phyloP scores from a whole-genome alignment of 2,113 vertebrate genomes.

The Brachyistius frenatus region DNA sequence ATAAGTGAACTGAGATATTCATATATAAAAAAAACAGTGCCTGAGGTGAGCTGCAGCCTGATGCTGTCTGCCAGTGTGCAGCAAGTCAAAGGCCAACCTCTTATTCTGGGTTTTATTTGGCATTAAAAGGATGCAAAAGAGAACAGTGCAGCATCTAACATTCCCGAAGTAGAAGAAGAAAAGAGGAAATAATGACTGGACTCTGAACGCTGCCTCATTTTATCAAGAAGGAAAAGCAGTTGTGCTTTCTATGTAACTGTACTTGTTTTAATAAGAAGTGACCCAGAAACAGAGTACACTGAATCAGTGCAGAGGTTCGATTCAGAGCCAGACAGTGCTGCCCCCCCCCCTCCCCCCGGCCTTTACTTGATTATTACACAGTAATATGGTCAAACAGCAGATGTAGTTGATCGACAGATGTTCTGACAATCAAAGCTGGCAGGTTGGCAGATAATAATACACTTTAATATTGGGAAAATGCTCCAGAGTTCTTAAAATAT shows the following conservation, averaged over 20 bases:
- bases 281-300: neutral
- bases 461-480: slow-evolving; percentile 80
- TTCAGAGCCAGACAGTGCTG: slow-evolving; percentile 42
- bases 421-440: slow-evolving; percentile 86
- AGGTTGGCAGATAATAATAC: slow-evolving; percentile 89
- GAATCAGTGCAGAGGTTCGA: slow-evolving; percentile 11
- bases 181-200: slow-evolving; percentile 22
- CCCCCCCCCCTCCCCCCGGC: slow-evolving; percentile 27
- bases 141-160: slow-evolving; percentile 82
- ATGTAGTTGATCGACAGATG: slow-evolving; percentile 77
- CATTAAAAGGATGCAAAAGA: slow-evolving; percentile 83
- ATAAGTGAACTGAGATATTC: slow-evolving; percentile 31
- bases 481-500: slow-evolving; percentile 89
- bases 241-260: slow-evolving; percentile 10
- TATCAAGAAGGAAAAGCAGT: neutral
- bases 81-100: slow-evolving; percentile 35
- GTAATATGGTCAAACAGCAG: slow-evolving; percentile 84
- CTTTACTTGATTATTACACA: slow-evolving; percentile 81
- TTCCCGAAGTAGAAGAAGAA: slow-evolving; percentile 58
- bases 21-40: slow-evolving; percentile 71
- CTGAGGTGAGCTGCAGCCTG: slow-evolving; percentile 91
- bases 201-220: slow-evolving; percentile 19
- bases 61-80: slow-evolving; percentile 85
- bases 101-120: slow-evolving; percentile 71
- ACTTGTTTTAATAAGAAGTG: neutral